Conservation (phyloP, 2,113 vertebrate genomes). For the Apeltes quadracus region DNA sequence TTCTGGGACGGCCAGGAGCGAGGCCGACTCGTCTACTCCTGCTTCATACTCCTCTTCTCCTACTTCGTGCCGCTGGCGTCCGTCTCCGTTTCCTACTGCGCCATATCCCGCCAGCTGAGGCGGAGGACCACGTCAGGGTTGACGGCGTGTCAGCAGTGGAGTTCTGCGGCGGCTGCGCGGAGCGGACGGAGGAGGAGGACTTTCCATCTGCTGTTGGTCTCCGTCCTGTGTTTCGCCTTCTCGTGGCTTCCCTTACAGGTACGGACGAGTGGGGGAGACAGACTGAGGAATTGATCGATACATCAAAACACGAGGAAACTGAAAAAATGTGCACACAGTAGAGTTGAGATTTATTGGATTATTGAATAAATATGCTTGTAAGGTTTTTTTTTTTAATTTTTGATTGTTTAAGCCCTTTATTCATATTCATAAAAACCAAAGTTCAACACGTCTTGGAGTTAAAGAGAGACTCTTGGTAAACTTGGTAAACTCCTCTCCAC, state of each 20-base stretch:
- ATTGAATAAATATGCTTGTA: neutral
- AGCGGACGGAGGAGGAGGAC: constrained; percentile 84
- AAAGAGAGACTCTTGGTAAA: neutral
- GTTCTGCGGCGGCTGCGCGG: constrained; percentile 78
- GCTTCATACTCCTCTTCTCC: constrained; percentile 84
- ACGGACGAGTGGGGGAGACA: neutral
- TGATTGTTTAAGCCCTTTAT: neutral
- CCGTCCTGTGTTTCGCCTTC: constrained; percentile 85
- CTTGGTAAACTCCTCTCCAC: neutral
- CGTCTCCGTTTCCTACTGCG: constrained; percentile 85
- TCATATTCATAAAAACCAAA: neutral
- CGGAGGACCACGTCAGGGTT: constrained; percentile 76
- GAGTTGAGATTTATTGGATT: neutral
- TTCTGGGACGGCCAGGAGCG: constrained; percentile 84
- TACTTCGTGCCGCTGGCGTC: constrained; percentile 86
- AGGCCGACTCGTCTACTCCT: constrained; percentile 84
- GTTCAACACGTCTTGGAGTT: neutral
- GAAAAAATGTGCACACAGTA: neutral
- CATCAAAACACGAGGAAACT: neutral
- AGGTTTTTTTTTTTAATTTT: no score
- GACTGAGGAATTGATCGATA: neutral
- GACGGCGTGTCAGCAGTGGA: constrained; percentile 64
- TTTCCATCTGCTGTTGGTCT: constrained; percentile 84
- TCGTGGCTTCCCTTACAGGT: constrained; percentile 91
- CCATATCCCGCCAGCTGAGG: constrained; percentile 83